A percentile compares a stretch with the other conserved stretches of the same genome.
phyloP scores from a whole-genome alignment of 2,797 vertebrate species.

The Harpagifer antarcticus region DNA sequence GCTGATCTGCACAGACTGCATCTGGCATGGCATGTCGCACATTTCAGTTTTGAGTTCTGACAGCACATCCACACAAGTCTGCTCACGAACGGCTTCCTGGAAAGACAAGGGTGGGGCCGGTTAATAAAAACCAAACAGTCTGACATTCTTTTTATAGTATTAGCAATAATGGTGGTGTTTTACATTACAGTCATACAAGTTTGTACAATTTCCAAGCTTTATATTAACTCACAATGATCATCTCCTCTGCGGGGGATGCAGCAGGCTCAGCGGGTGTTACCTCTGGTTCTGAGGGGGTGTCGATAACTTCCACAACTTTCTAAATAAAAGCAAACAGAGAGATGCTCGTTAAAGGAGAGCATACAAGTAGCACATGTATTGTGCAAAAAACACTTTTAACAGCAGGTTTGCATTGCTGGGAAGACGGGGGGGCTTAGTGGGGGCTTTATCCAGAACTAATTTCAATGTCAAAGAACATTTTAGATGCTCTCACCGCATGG shows the following conservation, averaged over 20 bases:
- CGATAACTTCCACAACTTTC: conserved; percentile 46
- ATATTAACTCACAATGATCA: conserved; percentile 49
- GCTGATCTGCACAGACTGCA: conserved; percentile 55
- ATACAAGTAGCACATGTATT: neutral
- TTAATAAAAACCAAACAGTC: neutral
- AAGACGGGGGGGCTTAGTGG: too few species aligned
- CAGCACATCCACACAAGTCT: conserved; percentile 38
- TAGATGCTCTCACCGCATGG: conserved; percentile 57
- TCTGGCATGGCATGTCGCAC: conserved; percentile 66
- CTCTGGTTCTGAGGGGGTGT: conserved; percentile 43
- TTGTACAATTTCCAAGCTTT: neutral
- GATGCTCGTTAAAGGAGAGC: neutral
- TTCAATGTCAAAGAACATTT: neutral
- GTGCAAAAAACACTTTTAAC: neutral
- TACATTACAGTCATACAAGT: neutral
- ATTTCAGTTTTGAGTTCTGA: conserved; percentile 45
- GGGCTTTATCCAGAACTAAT: neutral
- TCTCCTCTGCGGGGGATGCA: conserved; percentile 42
- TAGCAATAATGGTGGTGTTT: too few species aligned
- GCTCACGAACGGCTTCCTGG: conserved; percentile 49
- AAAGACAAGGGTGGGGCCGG: neutral
- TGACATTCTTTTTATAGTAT: neutral
- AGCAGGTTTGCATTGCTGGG: neutral
- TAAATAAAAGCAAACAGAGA: conserved; percentile 31
- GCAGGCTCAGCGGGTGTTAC: conserved; percentile 32